Evolutionary conservation across 2,888 invertebrate species (phyloP).

Genomic region (Zaprionus lineosus): DNA sequence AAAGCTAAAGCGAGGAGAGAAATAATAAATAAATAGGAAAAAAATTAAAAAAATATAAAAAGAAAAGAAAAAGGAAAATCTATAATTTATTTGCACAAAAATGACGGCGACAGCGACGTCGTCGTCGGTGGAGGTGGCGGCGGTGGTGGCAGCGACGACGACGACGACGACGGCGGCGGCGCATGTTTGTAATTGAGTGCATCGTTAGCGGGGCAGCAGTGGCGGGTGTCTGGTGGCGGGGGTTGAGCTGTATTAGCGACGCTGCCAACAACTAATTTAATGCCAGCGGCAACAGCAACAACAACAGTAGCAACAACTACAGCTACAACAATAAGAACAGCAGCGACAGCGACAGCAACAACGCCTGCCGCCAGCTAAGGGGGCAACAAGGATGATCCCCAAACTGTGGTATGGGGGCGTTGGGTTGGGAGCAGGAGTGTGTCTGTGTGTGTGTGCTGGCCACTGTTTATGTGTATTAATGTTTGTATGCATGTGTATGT

Average conservation of each 20-base stretch:
- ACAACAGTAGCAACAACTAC: conserved; percentile 21
- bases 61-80: conserved; percentile 53
- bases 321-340: too few relatives aligned
- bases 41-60: conserved; percentile 30
- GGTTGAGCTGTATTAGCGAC: conserved; percentile 65
- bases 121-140: conserved; percentile 34
- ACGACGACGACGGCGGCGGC: conserved; percentile 31
- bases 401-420: neutral
- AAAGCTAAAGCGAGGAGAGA: conserved; percentile 24
- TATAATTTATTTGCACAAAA: conserved; percentile 71
- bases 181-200: conserved; percentile 71
- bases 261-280: conserved; percentile 77
- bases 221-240: conserved; percentile 18
- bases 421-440: neutral
- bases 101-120: conserved; percentile 46
- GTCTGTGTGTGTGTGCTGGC: neutral
- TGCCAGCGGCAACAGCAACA: conserved; percentile 64
- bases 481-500: neutral
- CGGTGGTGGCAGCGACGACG: too few relatives aligned
- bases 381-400: conserved; percentile 47
- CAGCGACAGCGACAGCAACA: conserved; percentile 44
- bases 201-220: conserved; percentile 62
- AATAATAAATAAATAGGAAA: conserved; percentile 9
- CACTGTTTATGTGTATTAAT: neutral
- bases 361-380: conserved; percentile 57